These are phyloP conservation scores for Stegostoma tigrinum DNA, from an alignment of 2,113 vertebrate genomes.

Conservation along the genomic window DNA sequence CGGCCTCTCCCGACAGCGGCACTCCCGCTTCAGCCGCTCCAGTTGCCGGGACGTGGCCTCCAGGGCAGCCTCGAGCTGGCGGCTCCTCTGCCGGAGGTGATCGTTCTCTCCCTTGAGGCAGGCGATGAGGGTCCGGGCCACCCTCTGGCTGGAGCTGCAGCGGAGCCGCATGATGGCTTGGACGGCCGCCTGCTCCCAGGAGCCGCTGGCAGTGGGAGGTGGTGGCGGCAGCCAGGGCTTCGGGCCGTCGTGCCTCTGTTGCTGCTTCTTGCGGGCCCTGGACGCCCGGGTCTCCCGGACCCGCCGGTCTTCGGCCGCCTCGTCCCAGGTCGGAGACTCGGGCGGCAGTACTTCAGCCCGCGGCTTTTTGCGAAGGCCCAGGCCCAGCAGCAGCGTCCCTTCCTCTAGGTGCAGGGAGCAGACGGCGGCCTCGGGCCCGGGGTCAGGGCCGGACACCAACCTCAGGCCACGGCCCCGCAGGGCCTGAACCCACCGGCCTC, in stretches of 20 bases:
- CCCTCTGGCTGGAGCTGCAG: slow-evolving; percentile 33
- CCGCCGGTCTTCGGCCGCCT: not conserved
- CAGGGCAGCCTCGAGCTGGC: slow-evolving; percentile 28
- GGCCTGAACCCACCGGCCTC: slow-evolving; percentile 30
- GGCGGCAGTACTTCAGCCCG: not conserved
- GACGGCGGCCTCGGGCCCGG: not conserved
- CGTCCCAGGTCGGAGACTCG: not conserved
- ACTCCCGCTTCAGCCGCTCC: not conserved
- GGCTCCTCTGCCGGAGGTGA: slow-evolving; percentile 33
- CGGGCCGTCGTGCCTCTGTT: not conserved
- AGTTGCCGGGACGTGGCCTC: not conserved
- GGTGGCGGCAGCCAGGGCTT: not conserved
- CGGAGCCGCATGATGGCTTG: slow-evolving; percentile 39
- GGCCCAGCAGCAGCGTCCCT: slow-evolving; percentile 30
- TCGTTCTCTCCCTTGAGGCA: slow-evolving; percentile 39
- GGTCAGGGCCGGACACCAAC: not conserved
- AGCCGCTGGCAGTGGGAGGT: not conserved
- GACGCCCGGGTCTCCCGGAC: not conserved
- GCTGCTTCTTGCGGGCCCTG: not conserved
- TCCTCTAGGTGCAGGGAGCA: slow-evolving; percentile 34
- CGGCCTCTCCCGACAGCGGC: not conserved
- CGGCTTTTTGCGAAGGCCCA: not conserved
- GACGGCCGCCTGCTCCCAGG: slow-evolving; percentile 39
- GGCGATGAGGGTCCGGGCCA: slow-evolving; percentile 37
- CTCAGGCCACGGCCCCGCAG: slow-evolving; percentile 8